Conservation (phyloP, 2,113 vertebrate genomes). For the Alexandromys fortis region DNA sequence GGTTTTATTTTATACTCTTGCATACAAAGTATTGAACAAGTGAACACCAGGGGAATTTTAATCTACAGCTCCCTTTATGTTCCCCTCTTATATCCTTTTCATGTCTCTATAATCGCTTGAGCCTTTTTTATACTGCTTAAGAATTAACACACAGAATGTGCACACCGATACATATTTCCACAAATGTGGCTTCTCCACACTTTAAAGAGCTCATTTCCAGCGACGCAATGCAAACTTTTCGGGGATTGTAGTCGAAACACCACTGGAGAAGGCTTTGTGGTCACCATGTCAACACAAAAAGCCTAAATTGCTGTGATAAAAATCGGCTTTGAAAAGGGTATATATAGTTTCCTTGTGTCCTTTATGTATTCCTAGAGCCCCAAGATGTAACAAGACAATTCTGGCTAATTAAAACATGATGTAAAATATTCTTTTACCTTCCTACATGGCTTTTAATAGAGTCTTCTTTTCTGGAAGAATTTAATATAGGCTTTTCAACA, state of each 20-base stretch:
- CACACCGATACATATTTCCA: neutral
- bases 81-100: neutral
- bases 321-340: neutral
- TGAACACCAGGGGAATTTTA: neutral
- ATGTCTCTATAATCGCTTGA: neutral
- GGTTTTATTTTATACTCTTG: neutral
- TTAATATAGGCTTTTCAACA: slow-evolving; percentile 73
- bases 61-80: neutral
- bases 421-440: slow-evolving; percentile 64
- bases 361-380: neutral
- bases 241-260: neutral
- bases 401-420: slow-evolving; percentile 60
- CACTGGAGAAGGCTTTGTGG: neutral
- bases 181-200: neutral
- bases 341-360: neutral
- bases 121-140: neutral
- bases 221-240: neutral
- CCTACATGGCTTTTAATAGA: slow-evolving; percentile 68
- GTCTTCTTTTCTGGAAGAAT: slow-evolving; percentile 56
- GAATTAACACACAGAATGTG: neutral
- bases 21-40: neutral
- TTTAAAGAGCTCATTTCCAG: neutral
- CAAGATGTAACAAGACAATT: slow-evolving; percentile 31
- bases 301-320: neutral
- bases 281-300: slow-evolving; percentile 11